Base-by-base conservation (phyloP, 2,888 invertebrate genomes). In the Yponomeuta malinellus region DNA sequence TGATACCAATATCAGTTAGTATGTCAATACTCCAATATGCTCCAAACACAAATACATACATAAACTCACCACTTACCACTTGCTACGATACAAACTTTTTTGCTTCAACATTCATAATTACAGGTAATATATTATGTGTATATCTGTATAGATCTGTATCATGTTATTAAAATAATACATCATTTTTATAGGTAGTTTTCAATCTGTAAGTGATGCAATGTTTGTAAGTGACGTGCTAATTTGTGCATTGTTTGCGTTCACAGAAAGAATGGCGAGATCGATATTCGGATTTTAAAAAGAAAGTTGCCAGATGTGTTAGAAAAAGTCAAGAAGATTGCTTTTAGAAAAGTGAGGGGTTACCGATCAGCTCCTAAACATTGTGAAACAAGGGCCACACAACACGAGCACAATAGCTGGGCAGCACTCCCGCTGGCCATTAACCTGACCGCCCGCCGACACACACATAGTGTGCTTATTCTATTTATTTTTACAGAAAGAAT, bases 221-320 rank as follows among this genome's bases (percentile, higher is more conserved):
- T 2, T 52, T 52, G 52, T 59, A 15, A 15, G 2, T 59, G 43
- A 43, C 6, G 43, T 59, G 52, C 52, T 59, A 12, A 59, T 59
- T 59, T 15, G 15, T 15, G 12, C 52, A 73, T 79, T 87, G 80
- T 88, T 90, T 90, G 79, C 77, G 52, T 88, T 92, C 94, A 84
- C 94, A 98, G 97, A 99, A 99, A 96, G 98, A 98, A 94, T 98
- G 98, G 98, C 95, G 99, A 93, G 98, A 99, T 93, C 96, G 97
- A 91, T 98, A 97, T 93, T 94, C 96, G 90, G 98, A 98, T 93
- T 99, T 99, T 94, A 99, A 98, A 94, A 95, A 97, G 93, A 98
- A 97, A 95, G 99, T 99, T 83, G 98, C 98, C 82, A 95, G 96
- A 93, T 98, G 98, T 94, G 99, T 99, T 89, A 95, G 99, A 93